Conservation (phyloP, 2,888 invertebrate species). For the Thecocarcelia acutangulata region DNA sequence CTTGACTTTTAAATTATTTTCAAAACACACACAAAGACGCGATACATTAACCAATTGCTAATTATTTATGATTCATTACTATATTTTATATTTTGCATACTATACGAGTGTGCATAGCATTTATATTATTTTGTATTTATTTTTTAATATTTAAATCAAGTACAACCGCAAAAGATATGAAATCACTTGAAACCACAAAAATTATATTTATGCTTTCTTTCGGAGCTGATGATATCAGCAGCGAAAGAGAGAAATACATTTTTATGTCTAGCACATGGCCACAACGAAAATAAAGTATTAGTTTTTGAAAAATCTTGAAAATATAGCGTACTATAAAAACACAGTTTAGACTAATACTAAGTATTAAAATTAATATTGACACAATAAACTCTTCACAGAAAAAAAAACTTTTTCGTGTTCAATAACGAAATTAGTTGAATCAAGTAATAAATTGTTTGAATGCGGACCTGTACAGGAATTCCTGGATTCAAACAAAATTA, state of each 20-base stretch:
- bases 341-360: too few relatives aligned
- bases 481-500: too few relatives aligned
- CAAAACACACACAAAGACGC: slow-evolving; percentile 10
- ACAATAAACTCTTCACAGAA: too few relatives aligned
- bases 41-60: slow-evolving; percentile 18
- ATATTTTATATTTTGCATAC: slow-evolving; percentile 32
- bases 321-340: slow-evolving; percentile 1
- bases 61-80: slow-evolving; percentile 54
- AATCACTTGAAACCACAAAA: slow-evolving; percentile 57
- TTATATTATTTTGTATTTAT: neutral
- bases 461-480: too few relatives aligned
- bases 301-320: neutral
- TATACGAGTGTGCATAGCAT: neutral
- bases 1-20: slow-evolving; percentile 50
- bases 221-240: slow-evolving; percentile 55
- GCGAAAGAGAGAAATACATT: slow-evolving; percentile 14
- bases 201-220: neutral
- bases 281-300: slow-evolving; percentile 28
- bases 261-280: slow-evolving; percentile 61
- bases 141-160: slow-evolving; percentile 18
- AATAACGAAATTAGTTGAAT: too few relatives aligned
- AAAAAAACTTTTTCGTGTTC: too few relatives aligned
- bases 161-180: slow-evolving; percentile 20
- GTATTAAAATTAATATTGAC: too few relatives aligned
- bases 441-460: too few relatives aligned